A percentile compares a stretch with the other conserved stretches of the same genome.
Conservation (phyloP, 2,888 invertebrate genomes). For the Latrodectus elegans region DNA sequence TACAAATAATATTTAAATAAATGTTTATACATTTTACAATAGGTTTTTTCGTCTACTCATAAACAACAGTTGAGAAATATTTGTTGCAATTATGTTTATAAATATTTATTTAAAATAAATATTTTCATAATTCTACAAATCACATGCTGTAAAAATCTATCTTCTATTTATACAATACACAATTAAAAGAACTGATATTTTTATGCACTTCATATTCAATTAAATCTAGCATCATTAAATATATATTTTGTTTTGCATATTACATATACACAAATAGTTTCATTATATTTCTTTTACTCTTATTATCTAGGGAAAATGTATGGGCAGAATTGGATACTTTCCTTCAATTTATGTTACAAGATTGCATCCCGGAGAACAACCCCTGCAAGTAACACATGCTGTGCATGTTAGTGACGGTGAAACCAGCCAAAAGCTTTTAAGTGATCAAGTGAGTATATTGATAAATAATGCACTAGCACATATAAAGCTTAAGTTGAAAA, state of each 20-base stretch:
- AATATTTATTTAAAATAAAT: neutral
- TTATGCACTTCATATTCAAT: too few relatives aligned
- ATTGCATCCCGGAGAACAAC: slow-evolving; percentile 90
- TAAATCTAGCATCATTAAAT: too few relatives aligned
- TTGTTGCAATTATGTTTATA: neutral
- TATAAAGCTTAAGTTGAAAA: too few relatives aligned
- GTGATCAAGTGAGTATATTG: slow-evolving; percentile 82
- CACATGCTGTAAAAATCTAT: neutral
- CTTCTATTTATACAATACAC: neutral
- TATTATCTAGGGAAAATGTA: slow-evolving; percentile 84
- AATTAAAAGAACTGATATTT: neutral
- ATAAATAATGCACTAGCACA: neutral
- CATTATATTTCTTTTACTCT: too few relatives aligned
- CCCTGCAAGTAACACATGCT: slow-evolving; percentile 90
- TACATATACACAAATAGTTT: too few relatives aligned
- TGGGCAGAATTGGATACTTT: slow-evolving; percentile 92
- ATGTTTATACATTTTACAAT: too few relatives aligned
- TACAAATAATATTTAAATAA: too few relatives aligned
- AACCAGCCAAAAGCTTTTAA: slow-evolving; percentile 86
- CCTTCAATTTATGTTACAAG: slow-evolving; percentile 96
- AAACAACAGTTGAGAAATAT: neutral
- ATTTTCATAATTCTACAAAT: neutral
- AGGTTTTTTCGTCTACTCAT: too few relatives aligned
- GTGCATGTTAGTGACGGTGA: slow-evolving; percentile 88
- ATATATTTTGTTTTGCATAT: too few relatives aligned